phyloP scores from a whole-genome alignment of 1,140 invertebrate genomes.

The Dendrolimus kikuchii region DNA sequence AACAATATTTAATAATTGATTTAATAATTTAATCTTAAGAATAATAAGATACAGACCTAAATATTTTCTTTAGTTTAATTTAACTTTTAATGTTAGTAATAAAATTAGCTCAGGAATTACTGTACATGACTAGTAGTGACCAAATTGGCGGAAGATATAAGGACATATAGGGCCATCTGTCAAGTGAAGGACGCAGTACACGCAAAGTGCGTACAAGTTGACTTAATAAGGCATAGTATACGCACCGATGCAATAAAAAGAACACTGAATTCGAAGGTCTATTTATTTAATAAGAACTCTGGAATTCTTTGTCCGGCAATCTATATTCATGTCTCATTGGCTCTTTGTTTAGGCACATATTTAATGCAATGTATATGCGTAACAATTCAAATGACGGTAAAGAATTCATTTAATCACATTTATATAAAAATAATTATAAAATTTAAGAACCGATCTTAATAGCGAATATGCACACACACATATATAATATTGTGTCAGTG shows the following conservation, averaged over 20 bases:
- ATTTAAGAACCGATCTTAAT: not conserved
- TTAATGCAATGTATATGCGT: not conserved
- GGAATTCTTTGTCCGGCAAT: conserved; percentile 19
- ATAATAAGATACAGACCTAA: too few relatives aligned
- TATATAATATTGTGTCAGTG: conserved; percentile 27
- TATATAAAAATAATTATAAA: not conserved
- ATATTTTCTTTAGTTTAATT: too few relatives aligned
- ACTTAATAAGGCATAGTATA: conserved; percentile 21
- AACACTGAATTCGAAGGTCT: conserved; percentile 6
- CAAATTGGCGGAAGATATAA: conserved; percentile 40
- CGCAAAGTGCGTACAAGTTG: conserved; percentile 42
- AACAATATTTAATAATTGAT: too few relatives aligned
- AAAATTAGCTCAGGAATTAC: too few relatives aligned
- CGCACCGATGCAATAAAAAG: conserved; percentile 12
- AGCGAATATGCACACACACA: conserved; percentile 7
- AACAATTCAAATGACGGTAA: too few relatives aligned
- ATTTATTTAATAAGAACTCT: conserved; percentile 4
- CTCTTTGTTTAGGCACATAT: conserved; percentile 13
- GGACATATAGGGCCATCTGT: conserved; percentile 28
- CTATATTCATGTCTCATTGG: conserved; percentile 15
- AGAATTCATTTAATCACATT: too few relatives aligned
- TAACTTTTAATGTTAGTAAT: too few relatives aligned
- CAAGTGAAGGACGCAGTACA: conserved; percentile 42
- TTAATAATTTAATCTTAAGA: too few relatives aligned
- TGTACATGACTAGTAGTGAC: conserved; percentile 11